Evolutionary conservation across 1,140 invertebrate genomes (phyloP).

Genomic region (Ostrea edulis): DNA sequence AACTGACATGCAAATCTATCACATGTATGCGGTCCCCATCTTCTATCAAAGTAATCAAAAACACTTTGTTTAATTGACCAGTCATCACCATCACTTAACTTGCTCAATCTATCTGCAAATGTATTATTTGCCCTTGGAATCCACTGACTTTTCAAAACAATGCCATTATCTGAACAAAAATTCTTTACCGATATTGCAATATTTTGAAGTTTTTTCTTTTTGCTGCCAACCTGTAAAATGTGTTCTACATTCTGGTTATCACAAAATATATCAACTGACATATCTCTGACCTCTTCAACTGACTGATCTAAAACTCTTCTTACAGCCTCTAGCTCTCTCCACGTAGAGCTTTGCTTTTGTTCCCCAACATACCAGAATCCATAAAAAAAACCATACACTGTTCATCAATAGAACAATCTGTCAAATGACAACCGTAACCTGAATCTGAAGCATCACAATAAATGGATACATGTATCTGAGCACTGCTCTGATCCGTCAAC

Average conservation of each 20-base stretch:
- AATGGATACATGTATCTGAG: conserved; percentile 11
- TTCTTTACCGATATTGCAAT: not conserved
- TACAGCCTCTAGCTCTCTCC: not conserved
- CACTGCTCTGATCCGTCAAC: conserved; percentile 6
- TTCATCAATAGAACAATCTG: not conserved
- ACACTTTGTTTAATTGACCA: too few species aligned
- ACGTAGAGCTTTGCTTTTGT: too few species aligned
- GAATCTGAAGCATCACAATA: conserved; percentile 40
- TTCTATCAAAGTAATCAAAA: too few species aligned
- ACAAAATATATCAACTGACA: not conserved
- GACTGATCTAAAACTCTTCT: not conserved
- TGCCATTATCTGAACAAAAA: not conserved
- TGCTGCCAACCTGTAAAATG: not conserved
- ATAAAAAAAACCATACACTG: not conserved
- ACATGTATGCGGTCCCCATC: too few species aligned
- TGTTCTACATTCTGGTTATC: not conserved
- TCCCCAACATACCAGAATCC: not conserved
- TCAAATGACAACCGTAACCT: conserved; percentile 35
- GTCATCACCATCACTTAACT: too few species aligned
- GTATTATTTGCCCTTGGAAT: too few species aligned
- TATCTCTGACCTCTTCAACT: not conserved
- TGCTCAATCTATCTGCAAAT: too few species aligned
- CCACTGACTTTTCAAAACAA: too few species aligned
- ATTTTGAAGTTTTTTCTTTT: not conserved
- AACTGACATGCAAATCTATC: too few species aligned